Conservation (phyloP, 2,888 invertebrate species). For the Temnothorax ravouxi region DNA sequence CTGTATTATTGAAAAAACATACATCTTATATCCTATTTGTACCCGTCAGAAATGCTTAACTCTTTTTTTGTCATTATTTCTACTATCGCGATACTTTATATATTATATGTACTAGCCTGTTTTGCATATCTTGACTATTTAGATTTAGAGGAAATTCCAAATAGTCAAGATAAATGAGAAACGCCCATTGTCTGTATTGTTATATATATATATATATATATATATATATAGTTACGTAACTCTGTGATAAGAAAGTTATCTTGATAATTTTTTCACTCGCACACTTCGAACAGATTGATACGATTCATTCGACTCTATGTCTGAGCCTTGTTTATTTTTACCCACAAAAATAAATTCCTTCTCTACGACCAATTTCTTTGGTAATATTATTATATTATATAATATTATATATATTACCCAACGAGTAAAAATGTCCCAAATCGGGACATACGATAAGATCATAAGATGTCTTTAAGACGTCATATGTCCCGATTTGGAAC, state of each 20-base stretch:
- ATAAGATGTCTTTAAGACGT: too few relatives aligned
- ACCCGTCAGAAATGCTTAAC: constrained; percentile 84
- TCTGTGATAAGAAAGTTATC: constrained; percentile 38
- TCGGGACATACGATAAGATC: too few relatives aligned
- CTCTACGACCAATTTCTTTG: constrained; percentile 18
- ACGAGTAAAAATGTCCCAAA: too few relatives aligned
- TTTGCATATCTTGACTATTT: constrained; percentile 35
- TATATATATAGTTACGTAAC: constrained; percentile 25
- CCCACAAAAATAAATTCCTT: constrained; percentile 71
- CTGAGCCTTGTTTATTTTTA: constrained; percentile 23
- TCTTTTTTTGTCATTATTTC: constrained; percentile 68
- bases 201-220: too few relatives aligned
- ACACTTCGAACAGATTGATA: constrained; percentile 9
- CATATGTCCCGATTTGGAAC: too few relatives aligned
- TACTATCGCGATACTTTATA: constrained; percentile 71
- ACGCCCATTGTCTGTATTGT: constrained; percentile 18
- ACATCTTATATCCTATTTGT: constrained; percentile 84
- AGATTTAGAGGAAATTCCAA: constrained; percentile 26
- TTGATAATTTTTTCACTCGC: constrained; percentile 7
- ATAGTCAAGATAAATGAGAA: constrained; percentile 32
- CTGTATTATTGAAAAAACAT: constrained; percentile 76
- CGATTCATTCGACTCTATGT: background rate
- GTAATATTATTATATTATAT: background rate
- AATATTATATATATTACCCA: too few relatives aligned
- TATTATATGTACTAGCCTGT: constrained; percentile 41